Conservation (phyloP, 2,113 vertebrate genomes). For the Hydrolagus affinis region DNA sequence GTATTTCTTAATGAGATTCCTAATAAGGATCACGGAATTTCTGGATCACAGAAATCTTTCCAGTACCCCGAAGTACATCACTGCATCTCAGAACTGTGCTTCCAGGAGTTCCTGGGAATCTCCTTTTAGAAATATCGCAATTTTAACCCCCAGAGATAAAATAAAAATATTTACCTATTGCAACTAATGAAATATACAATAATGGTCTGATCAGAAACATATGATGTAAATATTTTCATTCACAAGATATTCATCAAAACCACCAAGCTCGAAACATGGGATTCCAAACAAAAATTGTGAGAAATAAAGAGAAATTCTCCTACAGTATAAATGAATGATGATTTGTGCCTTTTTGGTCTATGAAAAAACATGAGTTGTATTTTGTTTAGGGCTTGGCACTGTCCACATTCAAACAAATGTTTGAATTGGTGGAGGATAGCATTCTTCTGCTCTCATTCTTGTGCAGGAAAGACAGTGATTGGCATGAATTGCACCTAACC, state of each 20-base stretch:
- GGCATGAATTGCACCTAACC: too few species aligned
- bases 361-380: neutral
- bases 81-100: too few species aligned
- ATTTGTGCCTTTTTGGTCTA: neutral
- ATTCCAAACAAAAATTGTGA: too few species aligned
- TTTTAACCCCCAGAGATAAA: neutral
- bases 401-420: neutral
- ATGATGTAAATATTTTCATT: conserved; percentile 1
- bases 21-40: too few species aligned
- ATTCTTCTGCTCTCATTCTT: too few species aligned
- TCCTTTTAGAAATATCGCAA: too few species aligned
- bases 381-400: neutral
- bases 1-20: too few species aligned
- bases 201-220: neutral
- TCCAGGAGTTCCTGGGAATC: too few species aligned
- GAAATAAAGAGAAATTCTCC: neutral
- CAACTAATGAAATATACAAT: conserved; percentile 5
- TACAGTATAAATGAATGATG: neutral
- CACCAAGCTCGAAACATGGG: neutral
- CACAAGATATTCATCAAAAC: neutral
- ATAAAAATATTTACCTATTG: neutral
- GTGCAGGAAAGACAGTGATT: too few species aligned
- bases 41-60: too few species aligned
- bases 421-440: neutral
- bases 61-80: too few species aligned